A percentile compares a stretch with the other conserved stretches of the same genome.
phyloP scores from a whole-genome alignment of 2,888 invertebrate genomes.

The Machimus atricapillus region DNA sequence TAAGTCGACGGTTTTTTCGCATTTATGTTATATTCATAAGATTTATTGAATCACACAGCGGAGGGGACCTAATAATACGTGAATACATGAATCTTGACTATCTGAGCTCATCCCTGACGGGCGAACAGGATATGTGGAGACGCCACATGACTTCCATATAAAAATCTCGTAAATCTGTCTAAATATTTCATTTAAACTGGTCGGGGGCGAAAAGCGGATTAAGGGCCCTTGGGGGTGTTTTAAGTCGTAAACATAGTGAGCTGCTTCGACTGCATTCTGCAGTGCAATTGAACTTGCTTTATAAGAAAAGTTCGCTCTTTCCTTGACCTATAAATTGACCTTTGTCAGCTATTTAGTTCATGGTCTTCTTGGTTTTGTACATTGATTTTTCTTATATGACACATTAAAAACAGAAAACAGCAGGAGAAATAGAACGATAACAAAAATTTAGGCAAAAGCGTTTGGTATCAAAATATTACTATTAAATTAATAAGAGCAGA shows the following conservation, averaged over 20 bases:
- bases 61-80: conserved; percentile 43
- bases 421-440: no score
- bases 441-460: no score
- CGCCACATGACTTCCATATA: conserved; percentile 48
- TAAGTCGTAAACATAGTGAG: not conserved
- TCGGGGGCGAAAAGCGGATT: not conserved
- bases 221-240: not conserved
- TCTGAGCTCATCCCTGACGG: conserved; percentile 38
- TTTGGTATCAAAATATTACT: no score
- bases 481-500: no score
- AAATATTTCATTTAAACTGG: conserved; percentile 43
- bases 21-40: conserved; percentile 48
- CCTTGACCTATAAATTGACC: not conserved
- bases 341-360: not conserved
- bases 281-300: not conserved
- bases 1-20: conserved; percentile 36
- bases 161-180: conserved; percentile 47
- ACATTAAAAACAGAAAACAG: no score
- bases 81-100: conserved; percentile 43
- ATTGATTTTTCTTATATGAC: no score
- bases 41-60: conserved; percentile 46
- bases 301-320: not conserved
- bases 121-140: conserved; percentile 43
- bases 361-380: not conserved
- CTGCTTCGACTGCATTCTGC: not conserved